Evolutionary conservation across 92 coral and sea anemone species (phyloP).

Genomic region (Phymanthus crucifer): DNA sequence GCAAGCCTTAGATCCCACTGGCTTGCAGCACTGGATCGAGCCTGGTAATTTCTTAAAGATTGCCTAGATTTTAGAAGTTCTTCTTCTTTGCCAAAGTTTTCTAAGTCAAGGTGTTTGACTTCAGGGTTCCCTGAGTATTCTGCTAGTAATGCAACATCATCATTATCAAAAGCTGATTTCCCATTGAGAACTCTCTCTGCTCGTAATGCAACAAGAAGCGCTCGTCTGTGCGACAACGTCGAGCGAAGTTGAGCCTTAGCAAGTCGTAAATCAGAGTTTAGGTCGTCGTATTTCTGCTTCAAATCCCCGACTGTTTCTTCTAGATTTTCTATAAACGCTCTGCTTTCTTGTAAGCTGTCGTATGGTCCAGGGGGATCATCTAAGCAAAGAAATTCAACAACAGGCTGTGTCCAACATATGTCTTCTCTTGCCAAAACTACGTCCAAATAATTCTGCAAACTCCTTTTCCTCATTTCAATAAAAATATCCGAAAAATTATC

Average conservation of each 20-base stretch:
- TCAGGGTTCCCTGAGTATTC: conserved; percentile 87
- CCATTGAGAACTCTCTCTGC: conserved; percentile 93
- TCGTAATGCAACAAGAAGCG: conserved; percentile 83
- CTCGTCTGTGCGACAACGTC: conserved; percentile 84
- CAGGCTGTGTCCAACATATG: conserved; percentile 58
- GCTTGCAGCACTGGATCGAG: conserved; percentile 65
- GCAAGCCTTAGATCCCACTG: conserved; percentile 75
- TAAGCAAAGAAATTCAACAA: conserved; percentile 73
- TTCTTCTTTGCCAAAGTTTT: conserved; percentile 51
- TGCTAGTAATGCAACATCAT: conserved; percentile 76
- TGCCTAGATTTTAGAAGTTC: conserved; percentile 30
- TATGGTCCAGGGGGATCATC: conserved; percentile 91
- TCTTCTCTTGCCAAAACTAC: conserved; percentile 56
- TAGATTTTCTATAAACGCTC: conserved; percentile 78
- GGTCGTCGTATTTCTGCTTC: conserved; percentile 59
- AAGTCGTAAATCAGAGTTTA: conserved; percentile 55
- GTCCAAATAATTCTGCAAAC: conserved; percentile 79
- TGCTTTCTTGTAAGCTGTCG: conserved; percentile 82
- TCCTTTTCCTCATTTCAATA: conserved; percentile 69
- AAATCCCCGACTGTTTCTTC: conserved; percentile 73
- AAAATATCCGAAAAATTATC: conserved; percentile 81
- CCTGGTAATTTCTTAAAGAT: conserved; percentile 38
- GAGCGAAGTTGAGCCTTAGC: conserved; percentile 88
- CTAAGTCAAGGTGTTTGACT: conserved; percentile 76
- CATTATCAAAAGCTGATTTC: conserved; percentile 68